Conservation (phyloP, 2,888 invertebrate species). For the Epinotia nisella region DNA sequence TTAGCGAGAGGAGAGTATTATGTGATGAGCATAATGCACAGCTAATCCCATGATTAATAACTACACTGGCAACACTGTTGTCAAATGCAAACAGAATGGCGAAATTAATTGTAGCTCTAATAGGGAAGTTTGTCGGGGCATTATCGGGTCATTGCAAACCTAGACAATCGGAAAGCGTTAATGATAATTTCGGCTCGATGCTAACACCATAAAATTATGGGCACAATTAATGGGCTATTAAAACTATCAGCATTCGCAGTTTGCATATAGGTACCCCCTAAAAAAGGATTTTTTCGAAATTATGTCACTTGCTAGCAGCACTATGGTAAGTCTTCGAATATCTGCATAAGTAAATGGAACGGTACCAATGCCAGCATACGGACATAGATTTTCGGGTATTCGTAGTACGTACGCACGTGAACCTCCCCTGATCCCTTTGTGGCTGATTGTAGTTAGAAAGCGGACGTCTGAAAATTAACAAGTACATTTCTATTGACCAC, state of each 20-base stretch:
- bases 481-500: no score
- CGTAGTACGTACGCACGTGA: no score
- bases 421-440: no score
- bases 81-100: conserved; percentile 18
- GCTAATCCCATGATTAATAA: conserved; percentile 16
- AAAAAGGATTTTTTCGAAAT: no score
- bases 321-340: no score
- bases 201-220: background rate
- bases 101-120: conserved; percentile 28
- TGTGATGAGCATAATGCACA: background rate
- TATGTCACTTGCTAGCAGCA: no score
- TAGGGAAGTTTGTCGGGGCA: background rate
- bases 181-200: conserved; percentile 6
- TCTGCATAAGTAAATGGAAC: no score
- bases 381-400: no score
- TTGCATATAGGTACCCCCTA: background rate
- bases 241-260: background rate
- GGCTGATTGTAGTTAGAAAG: no score
- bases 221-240: background rate
- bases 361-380: no score
- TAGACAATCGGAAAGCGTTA: conserved; percentile 8
- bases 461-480: no score
- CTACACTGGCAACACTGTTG: conserved; percentile 11
- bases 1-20: no score
- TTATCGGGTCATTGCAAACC: background rate